Evolutionary conservation across 1,140 invertebrate genomes (phyloP).

Genomic region (Akabosia matsudoensis): DNA sequence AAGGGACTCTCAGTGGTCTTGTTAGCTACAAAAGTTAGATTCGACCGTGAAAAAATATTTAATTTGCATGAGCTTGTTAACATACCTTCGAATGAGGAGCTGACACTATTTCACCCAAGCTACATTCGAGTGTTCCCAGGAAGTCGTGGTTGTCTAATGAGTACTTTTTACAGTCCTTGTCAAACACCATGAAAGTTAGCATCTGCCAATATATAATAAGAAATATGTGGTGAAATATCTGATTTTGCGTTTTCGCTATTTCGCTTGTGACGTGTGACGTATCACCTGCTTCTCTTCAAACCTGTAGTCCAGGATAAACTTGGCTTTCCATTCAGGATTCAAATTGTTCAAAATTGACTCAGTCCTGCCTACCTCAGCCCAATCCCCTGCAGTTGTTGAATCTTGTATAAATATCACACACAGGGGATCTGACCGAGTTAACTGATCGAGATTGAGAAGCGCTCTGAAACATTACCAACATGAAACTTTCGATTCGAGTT

Average conservation of each 20-base stretch:
- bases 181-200: slow-evolving; percentile 49
- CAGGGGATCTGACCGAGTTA: slow-evolving; percentile 51
- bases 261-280: no score
- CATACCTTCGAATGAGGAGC: slow-evolving; percentile 25
- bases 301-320: slow-evolving; percentile 55
- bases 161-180: slow-evolving; percentile 43
- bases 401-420: slow-evolving; percentile 23
- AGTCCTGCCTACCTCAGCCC: slow-evolving; percentile 54
- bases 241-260: no score
- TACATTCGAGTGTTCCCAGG: slow-evolving; percentile 55
- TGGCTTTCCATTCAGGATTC: slow-evolving; percentile 57
- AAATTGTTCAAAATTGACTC: slow-evolving; percentile 56
- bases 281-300: slow-evolving; percentile 54
- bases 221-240: background rate
- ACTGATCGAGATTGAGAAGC: slow-evolving; percentile 54
- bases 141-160: slow-evolving; percentile 53
- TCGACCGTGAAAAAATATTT: background rate
- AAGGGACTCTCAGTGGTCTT: background rate
- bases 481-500: background rate
- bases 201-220: slow-evolving; percentile 38
- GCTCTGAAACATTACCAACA: slow-evolving; percentile 42
- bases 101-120: slow-evolving; percentile 57
- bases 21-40: background rate
- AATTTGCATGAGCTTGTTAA: background rate
- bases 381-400: background rate